These are phyloP conservation scores for Elaphurus davidianus DNA, from an alignment of 2,113 vertebrate species.

Conservation along the genomic window DNA sequence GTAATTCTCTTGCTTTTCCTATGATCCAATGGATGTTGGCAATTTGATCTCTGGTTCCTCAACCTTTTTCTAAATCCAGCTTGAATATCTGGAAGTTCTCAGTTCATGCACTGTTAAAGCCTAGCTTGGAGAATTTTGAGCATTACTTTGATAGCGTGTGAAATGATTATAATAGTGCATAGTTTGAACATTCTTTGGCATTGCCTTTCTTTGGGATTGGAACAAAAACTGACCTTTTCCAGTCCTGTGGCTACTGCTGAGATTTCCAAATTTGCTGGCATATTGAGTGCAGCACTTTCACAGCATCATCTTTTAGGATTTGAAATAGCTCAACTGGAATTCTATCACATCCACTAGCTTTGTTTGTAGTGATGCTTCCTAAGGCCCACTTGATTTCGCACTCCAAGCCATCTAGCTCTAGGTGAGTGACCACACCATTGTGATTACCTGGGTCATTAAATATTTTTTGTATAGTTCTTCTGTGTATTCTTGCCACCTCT, in stretches of 20 bases:
- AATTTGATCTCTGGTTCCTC: background rate
- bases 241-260: background rate
- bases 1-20: background rate
- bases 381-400: background rate
- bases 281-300: background rate
- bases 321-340: background rate
- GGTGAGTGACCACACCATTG: background rate
- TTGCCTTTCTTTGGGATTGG: background rate
- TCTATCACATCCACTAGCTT: background rate
- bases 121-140: background rate
- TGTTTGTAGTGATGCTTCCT: background rate
- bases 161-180: background rate
- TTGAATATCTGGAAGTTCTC: background rate
- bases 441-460: background rate
- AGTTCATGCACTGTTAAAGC: background rate
- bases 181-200: background rate
- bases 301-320: background rate
- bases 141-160: background rate
- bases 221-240: background rate
- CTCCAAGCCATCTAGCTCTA: background rate
- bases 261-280: background rate
- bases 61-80: background rate
- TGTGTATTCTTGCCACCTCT: background rate
- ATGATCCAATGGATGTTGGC: background rate
- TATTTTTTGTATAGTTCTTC: background rate